Percentiles rank a stretch among this genome's conserved stretches.
Evolutionary conservation across 2,113 vertebrate genomes (phyloP).

Genomic region (Phaethon lepturus): DNA sequence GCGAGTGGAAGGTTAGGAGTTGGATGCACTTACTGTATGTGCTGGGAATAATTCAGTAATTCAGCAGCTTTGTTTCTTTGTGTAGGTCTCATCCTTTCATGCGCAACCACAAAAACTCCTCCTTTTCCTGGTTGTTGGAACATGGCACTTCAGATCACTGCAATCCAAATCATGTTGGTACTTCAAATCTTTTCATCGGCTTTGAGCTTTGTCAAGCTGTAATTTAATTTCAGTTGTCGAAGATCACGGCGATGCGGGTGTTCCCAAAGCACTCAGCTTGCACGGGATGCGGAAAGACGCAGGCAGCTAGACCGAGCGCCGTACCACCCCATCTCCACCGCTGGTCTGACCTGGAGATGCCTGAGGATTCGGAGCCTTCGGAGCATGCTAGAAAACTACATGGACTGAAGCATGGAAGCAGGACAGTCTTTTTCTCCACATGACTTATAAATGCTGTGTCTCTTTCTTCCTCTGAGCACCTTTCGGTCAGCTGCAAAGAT

Average conservation of each 20-base stretch:
- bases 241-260: not conserved
- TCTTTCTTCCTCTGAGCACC: not conserved
- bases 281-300: not conserved
- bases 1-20: not conserved
- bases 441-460: not conserved
- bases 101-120: not conserved
- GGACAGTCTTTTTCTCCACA: fast-evolving
- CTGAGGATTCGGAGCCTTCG: not conserved
- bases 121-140: not conserved
- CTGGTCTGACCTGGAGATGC: not conserved
- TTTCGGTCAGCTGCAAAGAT: not conserved
- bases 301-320: not conserved
- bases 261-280: not conserved
- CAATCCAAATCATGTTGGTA: fast-evolving
- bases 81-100: not conserved
- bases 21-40: not conserved
- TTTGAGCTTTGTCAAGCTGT: not conserved
- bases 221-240: not conserved
- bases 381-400: not conserved
- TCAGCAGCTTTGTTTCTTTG: not conserved
- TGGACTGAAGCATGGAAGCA: not conserved
- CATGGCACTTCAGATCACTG: not conserved
- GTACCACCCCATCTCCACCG: fast-evolving
- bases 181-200: not conserved
- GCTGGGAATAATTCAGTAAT: not conserved